phyloP scores from a whole-genome alignment of 1,140 invertebrate species.

The Asbolus verrucosus region DNA sequence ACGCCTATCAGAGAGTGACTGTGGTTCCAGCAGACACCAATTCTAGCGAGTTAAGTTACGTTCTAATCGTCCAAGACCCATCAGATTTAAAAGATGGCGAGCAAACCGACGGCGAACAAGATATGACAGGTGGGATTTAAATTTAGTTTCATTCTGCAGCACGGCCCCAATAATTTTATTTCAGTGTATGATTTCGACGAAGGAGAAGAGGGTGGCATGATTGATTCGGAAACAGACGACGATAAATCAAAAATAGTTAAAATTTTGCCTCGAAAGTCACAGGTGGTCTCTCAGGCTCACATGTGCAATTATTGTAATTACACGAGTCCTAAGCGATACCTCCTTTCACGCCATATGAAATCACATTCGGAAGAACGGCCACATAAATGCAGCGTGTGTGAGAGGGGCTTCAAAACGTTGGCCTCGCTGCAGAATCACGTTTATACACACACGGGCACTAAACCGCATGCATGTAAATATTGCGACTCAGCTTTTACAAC shows the following conservation, averaged over 20 bases:
- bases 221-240: conserved; percentile 78
- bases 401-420: conserved; percentile 94
- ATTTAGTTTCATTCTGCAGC: too few species aligned
- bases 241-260: conserved; percentile 78
- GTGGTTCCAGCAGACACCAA: conserved; percentile 86
- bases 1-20: conserved; percentile 86
- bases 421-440: conserved; percentile 95
- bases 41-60: conserved; percentile 88
- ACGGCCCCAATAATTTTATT: too few species aligned
- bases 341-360: conserved; percentile 94
- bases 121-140: too few species aligned
- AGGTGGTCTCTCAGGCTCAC: conserved; percentile 77
- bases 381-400: conserved; percentile 94
- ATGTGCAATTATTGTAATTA: conserved; percentile 94
- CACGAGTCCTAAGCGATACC: conserved; percentile 88
- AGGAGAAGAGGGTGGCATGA: conserved; percentile 69
- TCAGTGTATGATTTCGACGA: conserved; percentile 80
- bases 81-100: conserved; percentile 71
- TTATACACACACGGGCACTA: conserved; percentile 96
- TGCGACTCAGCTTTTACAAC: conserved; percentile 96
- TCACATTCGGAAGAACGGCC: conserved; percentile 95
- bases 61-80: conserved; percentile 86
- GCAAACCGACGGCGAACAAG: conserved; percentile 72
- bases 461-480: conserved; percentile 94
- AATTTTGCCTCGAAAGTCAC: conserved; percentile 77